These are phyloP conservation scores for Liparis tanakae DNA, from an alignment of 2,797 vertebrate species.

Conservation along the genomic window DNA sequence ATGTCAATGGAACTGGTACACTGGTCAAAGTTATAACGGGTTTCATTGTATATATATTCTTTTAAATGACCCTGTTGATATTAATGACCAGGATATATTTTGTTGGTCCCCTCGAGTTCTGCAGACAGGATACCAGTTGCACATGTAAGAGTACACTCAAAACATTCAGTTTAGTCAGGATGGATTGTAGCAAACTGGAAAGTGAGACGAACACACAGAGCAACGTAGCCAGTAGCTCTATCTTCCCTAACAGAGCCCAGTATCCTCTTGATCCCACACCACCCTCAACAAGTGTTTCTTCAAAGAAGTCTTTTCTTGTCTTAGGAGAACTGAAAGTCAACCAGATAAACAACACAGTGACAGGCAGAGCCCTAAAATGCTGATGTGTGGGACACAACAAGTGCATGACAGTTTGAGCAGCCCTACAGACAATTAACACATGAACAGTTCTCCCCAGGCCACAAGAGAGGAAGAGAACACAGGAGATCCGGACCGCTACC, in stretches of 20 bases:
- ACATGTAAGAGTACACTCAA: conserved; percentile 50
- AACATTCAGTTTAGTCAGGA: conserved; percentile 34
- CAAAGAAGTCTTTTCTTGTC: conserved; percentile 38
- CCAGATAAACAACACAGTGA: conserved; percentile 53
- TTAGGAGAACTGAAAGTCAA: conserved; percentile 36
- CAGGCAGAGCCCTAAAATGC: conserved; percentile 21
- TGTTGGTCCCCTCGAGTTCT: conserved; percentile 48
- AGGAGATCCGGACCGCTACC: conserved; percentile 33
- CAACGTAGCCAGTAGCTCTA: conserved; percentile 42
- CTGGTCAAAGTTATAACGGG: not conserved
- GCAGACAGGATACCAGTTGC: conserved; percentile 43
- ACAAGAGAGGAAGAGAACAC: conserved; percentile 42
- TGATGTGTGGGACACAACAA: conserved; percentile 37
- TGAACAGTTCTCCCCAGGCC: conserved; percentile 45
- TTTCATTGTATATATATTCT: not conserved
- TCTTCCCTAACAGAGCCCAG: conserved; percentile 29
- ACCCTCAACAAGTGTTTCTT: conserved; percentile 9
- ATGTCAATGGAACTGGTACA: not conserved
- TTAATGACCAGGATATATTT: conserved; percentile 65
- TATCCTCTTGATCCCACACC: conserved; percentile 14
- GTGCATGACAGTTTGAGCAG: conserved; percentile 43
- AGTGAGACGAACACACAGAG: conserved; percentile 50
- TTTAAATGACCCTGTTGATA: conserved; percentile 45
- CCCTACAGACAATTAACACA: conserved; percentile 47
- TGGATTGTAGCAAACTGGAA: conserved; percentile 22